These are phyloP conservation scores for Miltochrista miniata DNA, from an alignment of 2,888 invertebrate species.

Conservation along the genomic window DNA sequence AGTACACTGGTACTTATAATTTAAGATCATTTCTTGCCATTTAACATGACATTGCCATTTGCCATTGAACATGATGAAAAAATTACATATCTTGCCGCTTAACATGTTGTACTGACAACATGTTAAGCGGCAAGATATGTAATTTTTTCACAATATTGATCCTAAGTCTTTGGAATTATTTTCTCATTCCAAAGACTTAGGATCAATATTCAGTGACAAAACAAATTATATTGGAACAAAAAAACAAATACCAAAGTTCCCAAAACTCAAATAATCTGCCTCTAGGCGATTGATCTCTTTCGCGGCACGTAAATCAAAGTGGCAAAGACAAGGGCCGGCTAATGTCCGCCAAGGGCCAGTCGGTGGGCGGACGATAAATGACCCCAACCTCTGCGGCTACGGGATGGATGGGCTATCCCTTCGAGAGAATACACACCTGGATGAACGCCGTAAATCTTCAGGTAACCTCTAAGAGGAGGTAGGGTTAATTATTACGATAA, in stretches of 20 bases:
- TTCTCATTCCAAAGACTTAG: too few species aligned
- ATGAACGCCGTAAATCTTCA: constrained; percentile 35
- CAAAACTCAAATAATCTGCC: constrained; percentile 36
- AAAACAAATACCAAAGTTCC: constrained; percentile 19
- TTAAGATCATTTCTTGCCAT: too few species aligned
- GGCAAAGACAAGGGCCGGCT: constrained; percentile 68
- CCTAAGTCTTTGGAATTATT: too few species aligned
- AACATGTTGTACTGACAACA: too few species aligned
- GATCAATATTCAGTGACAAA: not conserved
- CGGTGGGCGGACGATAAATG: constrained; percentile 37
- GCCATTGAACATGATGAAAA: too few species aligned
- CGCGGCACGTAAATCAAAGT: constrained; percentile 73
- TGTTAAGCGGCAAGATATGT: too few species aligned
- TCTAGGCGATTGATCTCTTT: constrained; percentile 66
- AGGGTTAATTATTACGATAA: constrained; percentile 9
- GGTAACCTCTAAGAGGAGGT: constrained; percentile 25
- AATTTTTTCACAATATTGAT: too few species aligned
- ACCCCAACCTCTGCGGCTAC: constrained; percentile 22
- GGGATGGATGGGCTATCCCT: constrained; percentile 33
- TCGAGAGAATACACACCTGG: constrained; percentile 36
- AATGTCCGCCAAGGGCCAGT: constrained; percentile 55
- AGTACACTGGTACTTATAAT: too few species aligned
- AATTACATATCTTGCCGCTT: too few species aligned
- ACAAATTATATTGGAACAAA: not conserved
- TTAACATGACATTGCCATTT: too few species aligned